phyloP scores from a whole-genome alignment of 2,113 vertebrate species.

The Toxostoma redivivum region DNA sequence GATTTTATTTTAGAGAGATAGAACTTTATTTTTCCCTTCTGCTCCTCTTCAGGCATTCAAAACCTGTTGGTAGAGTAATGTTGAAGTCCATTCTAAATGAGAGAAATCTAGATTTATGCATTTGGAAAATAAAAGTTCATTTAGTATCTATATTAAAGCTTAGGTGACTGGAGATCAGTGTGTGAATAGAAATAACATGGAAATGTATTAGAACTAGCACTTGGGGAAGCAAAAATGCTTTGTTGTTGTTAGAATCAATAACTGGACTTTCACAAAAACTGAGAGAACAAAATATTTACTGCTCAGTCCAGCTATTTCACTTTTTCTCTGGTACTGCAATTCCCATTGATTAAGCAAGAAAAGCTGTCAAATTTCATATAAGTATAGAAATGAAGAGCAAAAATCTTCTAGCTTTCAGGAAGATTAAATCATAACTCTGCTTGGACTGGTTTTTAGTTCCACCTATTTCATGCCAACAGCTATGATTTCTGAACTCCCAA shows the following conservation, averaged over 20 bases:
- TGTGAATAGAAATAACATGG: not conserved
- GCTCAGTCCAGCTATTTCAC: not conserved
- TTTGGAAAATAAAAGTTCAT: not conserved
- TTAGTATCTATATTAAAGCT: not conserved
- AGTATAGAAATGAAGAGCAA: not conserved
- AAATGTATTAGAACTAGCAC: not conserved
- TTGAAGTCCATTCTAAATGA: not conserved
- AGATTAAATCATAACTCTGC: constrained; percentile 37
- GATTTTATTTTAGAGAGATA: not conserved
- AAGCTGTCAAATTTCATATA: not conserved
- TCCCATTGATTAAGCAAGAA: constrained; percentile 32
- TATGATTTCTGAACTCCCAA: constrained; percentile 15
- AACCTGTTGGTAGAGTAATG: not conserved
- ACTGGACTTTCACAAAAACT: not conserved
- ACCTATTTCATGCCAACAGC: constrained; percentile 1
- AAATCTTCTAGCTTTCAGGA: not conserved
- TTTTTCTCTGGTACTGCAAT: not conserved
- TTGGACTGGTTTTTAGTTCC: constrained; percentile 3
- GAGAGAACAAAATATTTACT: not conserved
- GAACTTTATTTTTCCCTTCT: not conserved
- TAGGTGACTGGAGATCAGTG: not conserved
- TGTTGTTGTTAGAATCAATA: not conserved
- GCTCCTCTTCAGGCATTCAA: not conserved
- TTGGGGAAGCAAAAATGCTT: not conserved
- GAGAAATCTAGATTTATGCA: not conserved